Evolutionary conservation across 2,113 vertebrate genomes (phyloP).

Genomic region (Crotalus helleri): DNA sequence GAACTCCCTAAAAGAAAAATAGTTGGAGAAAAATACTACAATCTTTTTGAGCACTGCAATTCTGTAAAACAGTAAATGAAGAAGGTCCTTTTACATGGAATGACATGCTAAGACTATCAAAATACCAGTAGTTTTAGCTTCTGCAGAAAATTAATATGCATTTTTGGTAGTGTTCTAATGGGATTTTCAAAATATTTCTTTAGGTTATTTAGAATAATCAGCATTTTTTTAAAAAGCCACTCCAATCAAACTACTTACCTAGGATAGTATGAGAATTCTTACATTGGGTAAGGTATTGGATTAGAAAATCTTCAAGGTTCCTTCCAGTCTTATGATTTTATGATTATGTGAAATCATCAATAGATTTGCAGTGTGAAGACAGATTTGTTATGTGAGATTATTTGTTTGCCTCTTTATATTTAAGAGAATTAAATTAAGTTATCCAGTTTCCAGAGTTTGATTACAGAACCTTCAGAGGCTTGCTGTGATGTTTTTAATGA

Average conservation of each 20-base stretch:
- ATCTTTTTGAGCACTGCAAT: neutral
- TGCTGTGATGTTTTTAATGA: neutral
- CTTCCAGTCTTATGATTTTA: neutral
- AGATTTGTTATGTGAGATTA: neutral
- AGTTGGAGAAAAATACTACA: neutral
- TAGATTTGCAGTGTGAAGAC: neutral
- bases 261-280: neutral
- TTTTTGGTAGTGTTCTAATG: neutral
- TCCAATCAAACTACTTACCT: neutral
- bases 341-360: neutral
- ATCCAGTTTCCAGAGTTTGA: neutral
- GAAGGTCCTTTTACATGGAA: too few relatives aligned
- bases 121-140: neutral
- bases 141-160: neutral
- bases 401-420: neutral
- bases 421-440: neutral
- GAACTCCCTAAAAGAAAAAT: neutral
- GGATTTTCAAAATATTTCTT: neutral
- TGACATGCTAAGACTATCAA: neutral
- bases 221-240: neutral
- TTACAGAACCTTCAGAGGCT: neutral
- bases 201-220: neutral
- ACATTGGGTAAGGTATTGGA: neutral
- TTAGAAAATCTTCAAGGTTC: neutral
- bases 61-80: neutral